Evolutionary conservation across 2,113 vertebrate genomes (phyloP).

Genomic region (Peucedramus taeniatus): DNA sequence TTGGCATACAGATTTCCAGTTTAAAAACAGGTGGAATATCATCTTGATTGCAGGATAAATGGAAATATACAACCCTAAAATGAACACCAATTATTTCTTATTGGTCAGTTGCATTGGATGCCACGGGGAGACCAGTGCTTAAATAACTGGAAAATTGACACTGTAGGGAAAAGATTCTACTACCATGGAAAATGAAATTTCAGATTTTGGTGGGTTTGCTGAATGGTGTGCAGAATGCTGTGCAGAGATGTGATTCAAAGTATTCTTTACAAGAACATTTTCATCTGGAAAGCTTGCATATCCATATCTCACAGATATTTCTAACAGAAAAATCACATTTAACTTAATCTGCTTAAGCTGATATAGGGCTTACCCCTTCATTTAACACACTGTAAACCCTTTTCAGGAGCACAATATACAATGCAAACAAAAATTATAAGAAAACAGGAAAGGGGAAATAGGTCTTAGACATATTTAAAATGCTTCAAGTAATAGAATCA

Average conservation of each 20-base stretch:
- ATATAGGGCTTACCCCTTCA: background rate
- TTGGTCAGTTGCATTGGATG: background rate
- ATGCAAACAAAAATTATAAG: background rate
- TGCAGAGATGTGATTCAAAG: background rate
- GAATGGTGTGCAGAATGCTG: background rate
- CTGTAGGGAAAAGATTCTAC: background rate
- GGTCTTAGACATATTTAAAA: background rate
- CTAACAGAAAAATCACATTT: background rate
- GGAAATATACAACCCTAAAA: background rate
- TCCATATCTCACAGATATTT: background rate
- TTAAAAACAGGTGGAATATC: background rate
- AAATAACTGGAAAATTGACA: background rate
- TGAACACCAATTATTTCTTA: background rate
- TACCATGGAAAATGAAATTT: background rate
- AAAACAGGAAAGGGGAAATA: background rate
- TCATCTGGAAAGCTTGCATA: background rate
- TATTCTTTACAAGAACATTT: background rate
- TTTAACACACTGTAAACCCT: background rate
- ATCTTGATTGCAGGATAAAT: background rate
- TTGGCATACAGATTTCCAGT: background rate
- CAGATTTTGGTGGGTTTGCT: background rate
- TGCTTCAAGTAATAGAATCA: background rate
- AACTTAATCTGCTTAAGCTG: background rate
- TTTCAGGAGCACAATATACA: background rate
- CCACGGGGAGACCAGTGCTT: background rate